Evolutionary conservation across 1,140 invertebrate species (phyloP).

Genomic region (Chelonus insularis): DNA sequence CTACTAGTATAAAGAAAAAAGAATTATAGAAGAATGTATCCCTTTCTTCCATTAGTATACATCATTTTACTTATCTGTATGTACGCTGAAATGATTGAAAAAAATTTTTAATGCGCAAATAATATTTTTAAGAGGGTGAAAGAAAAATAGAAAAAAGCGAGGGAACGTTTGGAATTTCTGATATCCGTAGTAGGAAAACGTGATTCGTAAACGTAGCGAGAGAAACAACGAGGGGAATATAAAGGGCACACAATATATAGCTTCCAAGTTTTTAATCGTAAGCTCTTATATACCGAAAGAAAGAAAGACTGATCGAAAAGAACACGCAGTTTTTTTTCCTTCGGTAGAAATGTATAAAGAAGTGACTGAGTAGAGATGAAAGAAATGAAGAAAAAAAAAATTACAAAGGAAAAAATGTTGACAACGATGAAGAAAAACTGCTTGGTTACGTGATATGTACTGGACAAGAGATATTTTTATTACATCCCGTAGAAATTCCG

Average conservation of each 20-base stretch:
- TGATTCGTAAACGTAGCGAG: conserved; percentile 10
- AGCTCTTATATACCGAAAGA: too few species aligned
- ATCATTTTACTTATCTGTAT: too few species aligned
- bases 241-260: neutral
- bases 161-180: conserved; percentile 11
- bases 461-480: conserved; percentile 46
- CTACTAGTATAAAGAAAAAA: too few species aligned
- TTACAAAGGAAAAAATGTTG: conserved; percentile 8
- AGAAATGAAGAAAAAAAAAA: conserved; percentile 14
- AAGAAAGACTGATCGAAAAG: neutral
- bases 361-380: neutral
- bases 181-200: conserved; percentile 9
- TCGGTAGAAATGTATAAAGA: neutral
- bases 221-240: neutral
- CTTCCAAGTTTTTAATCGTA: conserved; percentile 19
- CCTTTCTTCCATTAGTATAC: too few species aligned
- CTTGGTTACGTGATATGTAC: conserved; percentile 33
- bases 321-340: neutral
- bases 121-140: conserved; percentile 11
- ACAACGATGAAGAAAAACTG: conserved; percentile 16
- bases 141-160: conserved; percentile 18
- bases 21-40: too few species aligned
- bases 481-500: conserved; percentile 53
- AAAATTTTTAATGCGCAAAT: conserved; percentile 2
- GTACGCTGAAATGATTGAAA: too few species aligned